Base-by-base conservation (phyloP, 2,888 invertebrate species). In the Cacoxenus indagator region DNA sequence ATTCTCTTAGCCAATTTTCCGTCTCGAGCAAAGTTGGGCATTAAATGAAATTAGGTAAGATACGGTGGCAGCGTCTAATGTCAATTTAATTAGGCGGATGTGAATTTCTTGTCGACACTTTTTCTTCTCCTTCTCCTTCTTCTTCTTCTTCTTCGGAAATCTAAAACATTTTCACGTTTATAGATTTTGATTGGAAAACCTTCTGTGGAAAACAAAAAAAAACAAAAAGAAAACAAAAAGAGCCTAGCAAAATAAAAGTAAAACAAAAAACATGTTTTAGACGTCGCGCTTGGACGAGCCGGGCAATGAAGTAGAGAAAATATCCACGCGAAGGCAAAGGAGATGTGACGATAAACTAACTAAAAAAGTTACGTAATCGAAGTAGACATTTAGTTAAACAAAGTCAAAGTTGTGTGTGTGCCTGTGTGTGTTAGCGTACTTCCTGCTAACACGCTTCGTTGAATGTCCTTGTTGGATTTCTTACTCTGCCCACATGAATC, bases 351-450 rank as follows among this genome's bases (percentile, higher is more conserved):
- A 22, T 11, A 62, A 24, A 24, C 14, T 29, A 61, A 43, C 22
- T 17, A 37, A 48, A 66, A 45, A 43, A 22, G 65, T 66, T 66
- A 66, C 57, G 57, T 66, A 66, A 66, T 66, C 65, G 65, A 43
- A 62, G 61, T 45, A 62, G 61, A 62, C 61, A 62, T 62, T 62
- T 24, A 51, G 55, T 29, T 54, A 26, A 59, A 51, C 54, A 59
- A 67, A 54, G 68, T 68, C 61, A 61, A 65, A 65, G 68, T 59
- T 65, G 51, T 62, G 37, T 55, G 43, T 9, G 31, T 57, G 55
- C 29, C 55, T 29, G 29, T 64, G 45, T 61, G 45, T 64, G 43
- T 62, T 19, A 19, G 43, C 26, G 9, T 45, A 5, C 19, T 26
- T 51, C 51, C 51, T 51, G 17, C 51, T 51, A 5, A 5, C 4